A percentile compares a stretch with the other conserved stretches of the same genome.
These are phyloP conservation scores for Andrena marginata DNA, from an alignment of 2,888 invertebrate species.

Conservation along the genomic window DNA sequence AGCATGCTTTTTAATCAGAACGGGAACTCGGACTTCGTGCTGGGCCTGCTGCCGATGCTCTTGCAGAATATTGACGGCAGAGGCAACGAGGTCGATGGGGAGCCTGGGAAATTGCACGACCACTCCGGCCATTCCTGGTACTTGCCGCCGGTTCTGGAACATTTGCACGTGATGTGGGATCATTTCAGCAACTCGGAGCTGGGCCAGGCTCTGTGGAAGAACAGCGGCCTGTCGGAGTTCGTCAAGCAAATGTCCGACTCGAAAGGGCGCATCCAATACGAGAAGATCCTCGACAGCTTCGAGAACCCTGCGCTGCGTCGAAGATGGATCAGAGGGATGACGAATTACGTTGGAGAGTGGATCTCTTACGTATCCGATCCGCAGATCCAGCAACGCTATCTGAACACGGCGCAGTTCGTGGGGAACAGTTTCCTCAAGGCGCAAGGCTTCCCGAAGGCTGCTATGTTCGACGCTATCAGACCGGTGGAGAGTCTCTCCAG, in stretches of 20 bases:
- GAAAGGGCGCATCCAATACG: slow-evolving; percentile 90
- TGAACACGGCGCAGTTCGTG: slow-evolving; percentile 89
- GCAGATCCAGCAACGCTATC: slow-evolving; percentile 91
- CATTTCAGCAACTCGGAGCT: slow-evolving; percentile 90
- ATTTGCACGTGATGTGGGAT: slow-evolving; percentile 91
- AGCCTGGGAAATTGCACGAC: slow-evolving; percentile 88
- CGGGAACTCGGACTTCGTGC: slow-evolving; percentile 85
- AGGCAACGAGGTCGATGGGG: slow-evolving; percentile 88
- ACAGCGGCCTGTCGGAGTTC: slow-evolving; percentile 90
- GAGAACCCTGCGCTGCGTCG: slow-evolving; percentile 93
- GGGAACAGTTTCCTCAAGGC: slow-evolving; percentile 91
- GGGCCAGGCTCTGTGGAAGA: slow-evolving; percentile 90
- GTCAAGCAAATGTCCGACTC: slow-evolving; percentile 90
- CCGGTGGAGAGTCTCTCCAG: slow-evolving; percentile 90
- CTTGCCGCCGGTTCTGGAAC: slow-evolving; percentile 90
- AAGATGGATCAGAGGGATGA: slow-evolving; percentile 92
- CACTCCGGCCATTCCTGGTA: slow-evolving; percentile 89
- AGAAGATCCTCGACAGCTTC: slow-evolving; percentile 90
- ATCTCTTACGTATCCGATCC: slow-evolving; percentile 91
- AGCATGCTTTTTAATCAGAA: slow-evolving; percentile 81
- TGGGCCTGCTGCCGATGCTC: slow-evolving; percentile 89
- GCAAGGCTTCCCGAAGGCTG: slow-evolving; percentile 91
- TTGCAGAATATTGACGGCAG: slow-evolving; percentile 89
- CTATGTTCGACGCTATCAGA: slow-evolving; percentile 89
- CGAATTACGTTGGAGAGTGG: slow-evolving; percentile 91